Evolutionary conservation across 2,888 invertebrate genomes (phyloP), one percentile per base, ranked within the genome.

Genomic region (Graphium colonna): DNA sequence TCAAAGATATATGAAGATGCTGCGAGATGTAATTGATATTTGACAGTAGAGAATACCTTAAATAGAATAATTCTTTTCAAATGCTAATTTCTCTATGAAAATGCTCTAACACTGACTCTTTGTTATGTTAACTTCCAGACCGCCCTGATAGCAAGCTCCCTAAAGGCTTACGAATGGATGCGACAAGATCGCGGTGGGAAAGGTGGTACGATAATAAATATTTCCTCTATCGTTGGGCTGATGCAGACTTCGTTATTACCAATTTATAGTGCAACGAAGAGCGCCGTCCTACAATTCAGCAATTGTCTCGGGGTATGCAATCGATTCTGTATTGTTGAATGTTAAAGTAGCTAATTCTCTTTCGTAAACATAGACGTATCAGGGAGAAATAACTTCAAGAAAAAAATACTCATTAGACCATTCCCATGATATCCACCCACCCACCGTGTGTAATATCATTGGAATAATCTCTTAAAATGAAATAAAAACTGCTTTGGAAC

Each of bases 131-230:
- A 48, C 15, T 80, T 78, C 49, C 74, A 87, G 87, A 75, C 80
- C 9, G 82, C 82, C 0, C 51, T 84, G 7, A 75, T 87, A 40
- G 78, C 68, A 4, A 80, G 79, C 50, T 79, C 87, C 0, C 62
- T 87, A 4, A 83, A 75, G 64, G 85, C 87, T 0, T 79, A 73
- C 39, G 71, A 81, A 2, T 51, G 77, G 36, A 88, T 88, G 87
- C 74, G 84, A 0, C 75, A 73, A 56, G 85, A 84, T 44, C 68
- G 69, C 9, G 75, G 76, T 0, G 87, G 86, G 0, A 73, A 56
- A 52, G 87, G 87, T 0, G 88, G 87, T 0, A 79, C 84, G 0
- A 77, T 88, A 15, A 68, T 87, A 17, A 88, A 88, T 51, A 77
- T 87, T 36, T 80, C 87, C 0, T 87, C 87, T 0, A 74, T 82